phyloP scores from a whole-genome alignment of 1,140 invertebrate genomes.

The Drosophila sp. region DNA sequence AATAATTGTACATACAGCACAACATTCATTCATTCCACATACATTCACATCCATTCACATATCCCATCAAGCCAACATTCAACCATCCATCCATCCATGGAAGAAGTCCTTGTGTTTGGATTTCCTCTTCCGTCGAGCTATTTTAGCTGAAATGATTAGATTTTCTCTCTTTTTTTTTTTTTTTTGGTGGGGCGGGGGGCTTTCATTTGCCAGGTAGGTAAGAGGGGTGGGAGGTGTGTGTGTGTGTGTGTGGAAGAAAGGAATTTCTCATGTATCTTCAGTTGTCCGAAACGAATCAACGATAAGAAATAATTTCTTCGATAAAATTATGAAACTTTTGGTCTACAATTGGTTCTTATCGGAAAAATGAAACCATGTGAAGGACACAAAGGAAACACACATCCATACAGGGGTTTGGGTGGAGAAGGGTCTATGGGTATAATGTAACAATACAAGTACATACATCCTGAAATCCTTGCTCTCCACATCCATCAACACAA shows the following conservation, averaged over 20 bases:
- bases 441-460: conserved; percentile 13
- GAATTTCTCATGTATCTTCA: no score
- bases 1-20: conserved; percentile 51
- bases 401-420: not conserved
- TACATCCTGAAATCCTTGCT: conserved; percentile 15
- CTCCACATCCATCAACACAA: conserved; percentile 44
- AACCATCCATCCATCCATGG: conserved; percentile 32
- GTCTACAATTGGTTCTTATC: not conserved
- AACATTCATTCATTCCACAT: conserved; percentile 33
- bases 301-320: not conserved
- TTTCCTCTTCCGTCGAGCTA: conserved; percentile 3
- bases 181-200: not conserved
- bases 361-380: not conserved
- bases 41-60: conserved; percentile 19
- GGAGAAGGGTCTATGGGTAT: not conserved
- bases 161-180: not conserved
- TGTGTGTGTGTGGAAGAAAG: no score
- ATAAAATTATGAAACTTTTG: conserved; percentile 6
- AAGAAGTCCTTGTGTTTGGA: conserved; percentile 33
- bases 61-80: conserved; percentile 27
- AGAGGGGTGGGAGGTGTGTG: not conserved
- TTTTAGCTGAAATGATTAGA: conserved; percentile 19
- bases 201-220: not conserved
- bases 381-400: not conserved
- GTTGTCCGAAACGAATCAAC: not conserved